phyloP scores from a whole-genome alignment of 37 sponge, comb jelly and placozoan species.

The Ianthella basta region DNA sequence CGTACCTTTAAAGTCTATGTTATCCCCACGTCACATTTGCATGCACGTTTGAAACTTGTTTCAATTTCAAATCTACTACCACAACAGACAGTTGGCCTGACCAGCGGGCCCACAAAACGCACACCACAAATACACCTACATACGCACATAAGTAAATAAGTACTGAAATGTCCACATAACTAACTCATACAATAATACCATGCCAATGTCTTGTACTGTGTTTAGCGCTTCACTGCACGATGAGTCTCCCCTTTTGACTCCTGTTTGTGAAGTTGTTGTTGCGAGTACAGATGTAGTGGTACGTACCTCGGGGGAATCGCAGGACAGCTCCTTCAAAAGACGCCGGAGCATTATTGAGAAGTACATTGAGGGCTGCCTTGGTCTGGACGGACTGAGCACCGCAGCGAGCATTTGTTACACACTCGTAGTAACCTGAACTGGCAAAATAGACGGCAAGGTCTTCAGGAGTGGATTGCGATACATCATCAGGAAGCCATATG shows the following conservation, averaged over 20 bases:
- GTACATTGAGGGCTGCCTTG: constrained; percentile 62
- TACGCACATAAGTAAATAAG: neutral
- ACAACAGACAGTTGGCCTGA: neutral
- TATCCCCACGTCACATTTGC: too few relatives aligned
- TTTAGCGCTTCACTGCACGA: constrained; percentile 27
- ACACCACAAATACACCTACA: neutral
- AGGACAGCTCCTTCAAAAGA: constrained; percentile 90
- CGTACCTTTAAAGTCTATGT: too few relatives aligned
- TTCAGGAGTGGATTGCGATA: neutral
- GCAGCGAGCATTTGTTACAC: constrained; percentile 34
- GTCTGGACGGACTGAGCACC: constrained; percentile 50
- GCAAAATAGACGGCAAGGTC: constrained; percentile 73
- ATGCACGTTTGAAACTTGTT: too few relatives aligned
- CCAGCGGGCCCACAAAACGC: constrained; percentile 2
- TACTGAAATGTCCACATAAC: too few relatives aligned
- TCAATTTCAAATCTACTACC: too few relatives aligned
- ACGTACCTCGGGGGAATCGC: constrained; percentile 64
- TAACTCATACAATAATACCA: too few relatives aligned
- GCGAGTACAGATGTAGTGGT: constrained; percentile 92
- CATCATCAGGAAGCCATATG: constrained; percentile 48
- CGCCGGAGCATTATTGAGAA: constrained; percentile 90
- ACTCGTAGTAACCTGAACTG: constrained; percentile 83
- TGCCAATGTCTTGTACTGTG: neutral
- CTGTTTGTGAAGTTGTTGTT: constrained; percentile 99
- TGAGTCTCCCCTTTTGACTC: constrained; percentile 93